Percentiles rank a stretch among this genome's conserved stretches.
phyloP scores from a whole-genome alignment of 2,797 vertebrate genomes.

The Scolopax bukidnonensis region DNA sequence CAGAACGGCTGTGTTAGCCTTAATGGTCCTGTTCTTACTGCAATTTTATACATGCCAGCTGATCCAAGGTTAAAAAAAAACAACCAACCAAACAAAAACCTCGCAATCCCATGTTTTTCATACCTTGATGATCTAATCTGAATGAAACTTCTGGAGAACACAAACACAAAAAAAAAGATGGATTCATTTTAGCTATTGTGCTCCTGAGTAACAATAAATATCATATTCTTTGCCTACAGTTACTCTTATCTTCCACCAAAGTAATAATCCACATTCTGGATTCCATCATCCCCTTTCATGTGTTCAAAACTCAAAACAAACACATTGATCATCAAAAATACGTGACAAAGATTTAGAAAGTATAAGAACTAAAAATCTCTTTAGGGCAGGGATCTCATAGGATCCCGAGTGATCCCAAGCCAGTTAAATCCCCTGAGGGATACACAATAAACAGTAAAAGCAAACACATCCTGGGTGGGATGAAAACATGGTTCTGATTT shows the following conservation, averaged over 20 bases:
- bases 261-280: not conserved
- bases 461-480: not conserved
- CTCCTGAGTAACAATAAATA: not conserved
- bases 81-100: not conserved
- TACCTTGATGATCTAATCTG: not conserved
- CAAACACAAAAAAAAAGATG: not conserved
- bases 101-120: not conserved
- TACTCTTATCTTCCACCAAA: not conserved
- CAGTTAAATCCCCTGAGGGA: not conserved
- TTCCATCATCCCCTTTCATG: not conserved
- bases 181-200: not conserved
- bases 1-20: not conserved
- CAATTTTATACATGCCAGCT: not conserved
- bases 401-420: not conserved
- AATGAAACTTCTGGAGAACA: not conserved
- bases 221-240: not conserved
- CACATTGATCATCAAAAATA: not conserved
- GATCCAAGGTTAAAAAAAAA: not conserved
- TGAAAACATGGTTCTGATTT: not conserved
- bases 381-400: not conserved
- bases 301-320: not conserved
- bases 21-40: not conserved
- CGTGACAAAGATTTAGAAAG: not conserved
- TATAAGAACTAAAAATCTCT: not conserved
- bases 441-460: not conserved